Evolutionary conservation across 2,888 invertebrate species (phyloP), one percentile per base, ranked within the genome.

Genomic region (Ophraella communa): DNA sequence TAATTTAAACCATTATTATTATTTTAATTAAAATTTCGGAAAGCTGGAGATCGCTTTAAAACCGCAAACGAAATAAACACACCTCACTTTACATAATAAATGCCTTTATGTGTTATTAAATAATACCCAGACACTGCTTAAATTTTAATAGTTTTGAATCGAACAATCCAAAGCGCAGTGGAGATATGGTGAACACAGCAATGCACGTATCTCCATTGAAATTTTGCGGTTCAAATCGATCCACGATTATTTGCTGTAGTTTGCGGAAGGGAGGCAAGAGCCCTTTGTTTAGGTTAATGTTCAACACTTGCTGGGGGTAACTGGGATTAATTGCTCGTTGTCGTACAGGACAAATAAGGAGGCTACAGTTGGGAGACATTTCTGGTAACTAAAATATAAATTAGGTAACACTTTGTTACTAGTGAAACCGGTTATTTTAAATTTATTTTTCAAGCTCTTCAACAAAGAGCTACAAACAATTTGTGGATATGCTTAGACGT

Each of bases 1-100:
- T n/a, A n/a, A n/a, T n/a, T n/a, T n/a, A n/a, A n/a, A n/a, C n/a
- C n/a, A n/a, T n/a, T n/a, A n/a, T n/a, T n/a, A n/a, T n/a, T n/a
- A n/a, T n/a, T n/a, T n/a, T n/a, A n/a, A n/a, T n/a, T n/a, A n/a
- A n/a, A n/a, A n/a, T n/a, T n/a, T n/a, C n/a, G n/a, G n/a, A n/a
- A n/a, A n/a, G n/a, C n/a, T n/a, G n/a, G n/a, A n/a, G n/a, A n/a
- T n/a, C n/a, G n/a, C n/a, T n/a, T n/a, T n/a, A n/a, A n/a, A n/a
- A n/a, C n/a, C 61, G 56, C 52, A 52, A 33, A 52, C 44, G 14
- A 45, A 23, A 44, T 45, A 53, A 61, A 61, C 59, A 63, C 35
- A 42, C 45, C 61, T 53, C 54, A 56, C 23, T 45, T 56, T 23
- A 56, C 62, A 62, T 59, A 67, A 64, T 52, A 52, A 64, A 63